Base-by-base conservation (phyloP, 2,113 vertebrate genomes). In the Xenopus borealis region DNA sequence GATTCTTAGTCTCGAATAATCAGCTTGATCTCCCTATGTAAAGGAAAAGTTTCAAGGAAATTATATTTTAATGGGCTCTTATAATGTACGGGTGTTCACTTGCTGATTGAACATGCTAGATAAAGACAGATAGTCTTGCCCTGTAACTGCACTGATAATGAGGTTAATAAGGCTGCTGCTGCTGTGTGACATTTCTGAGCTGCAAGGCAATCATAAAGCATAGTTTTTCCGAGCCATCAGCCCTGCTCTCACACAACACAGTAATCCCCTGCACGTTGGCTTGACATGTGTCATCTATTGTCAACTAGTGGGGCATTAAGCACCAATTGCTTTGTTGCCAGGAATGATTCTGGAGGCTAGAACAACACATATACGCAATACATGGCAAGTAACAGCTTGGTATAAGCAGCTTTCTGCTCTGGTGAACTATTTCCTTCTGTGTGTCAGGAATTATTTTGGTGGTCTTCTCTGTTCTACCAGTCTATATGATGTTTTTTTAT, bases 221-320 rank as follows among this genome's bases (percentile, higher is more conserved):
- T 81, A 85, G 90, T 87, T 90, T 92, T 93, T 94, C 90, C 89
- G 89, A 90, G 82, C 82, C 88, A 92, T 93, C 82, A 92, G 92
- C 91, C 92, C 85, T 90, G 85, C 88, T 88, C 46, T 62, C 61
- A 59, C 65, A 64, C 62, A 78, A 71, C 27, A 61, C 78, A 69
- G 52, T 72, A 77, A 82, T 27, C 75, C 8, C 57, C 80, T 18
- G 67, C 79, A 80, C 77, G 61, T 58, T 57, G 80, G 66, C 64
- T 69, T 82, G 80, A 80, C 73, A 69, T 53, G 62, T 72, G 71
- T 73, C 71, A 73, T 17, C 47, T 27, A 23, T 33, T 64, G 45
- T 0, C 33, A 40, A 40, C 33, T 40, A 40, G 33, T 40, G 33
- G 33, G 8, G 33, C 33, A 40, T 40, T 30, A 12, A 10, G 50